Base-by-base conservation (phyloP, 2,888 invertebrate species). In the Doris montereyensis region DNA sequence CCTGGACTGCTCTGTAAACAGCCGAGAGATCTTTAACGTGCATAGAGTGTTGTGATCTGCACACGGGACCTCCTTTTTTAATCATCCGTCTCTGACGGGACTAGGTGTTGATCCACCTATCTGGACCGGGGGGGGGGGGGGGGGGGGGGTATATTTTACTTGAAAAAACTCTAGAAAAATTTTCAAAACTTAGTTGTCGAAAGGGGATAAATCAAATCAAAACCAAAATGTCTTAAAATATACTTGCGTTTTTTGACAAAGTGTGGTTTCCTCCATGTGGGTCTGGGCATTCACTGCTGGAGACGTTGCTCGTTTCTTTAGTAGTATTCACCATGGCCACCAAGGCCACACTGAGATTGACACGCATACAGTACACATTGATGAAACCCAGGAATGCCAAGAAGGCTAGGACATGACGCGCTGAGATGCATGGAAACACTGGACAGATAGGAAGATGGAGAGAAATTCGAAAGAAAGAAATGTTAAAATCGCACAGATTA, bases 331-430 rank as follows among this genome's bases (percentile, higher is more conserved):
- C 89, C 90, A 90, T 90, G 70, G 88, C 89, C 41, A 90, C 89
- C 81, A 90, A 80, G 26, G 90, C 90, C 24, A 98, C 96, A 82
- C 97, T 97, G 84, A 98, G 93, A 92, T 97, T 97, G 0, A 97
- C 96, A 24, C 92, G 82, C 85, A 92, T 87, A 73, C 91, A 90
- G 85, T 92, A 92, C 34, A 92, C 90, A 83, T 88, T 89, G 81
- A 90, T 85, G 82, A 92, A 92, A 1, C 92, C 92, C 24, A 92
- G 83, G 81, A 92, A 91, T 10, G 91, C 91, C 84, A 91, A 80
- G 13, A 91, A 73, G 3, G 92, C 90, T 65, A 92, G 86, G 13
- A 89, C 82, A 82, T 91, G 88, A 5, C 92, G 88, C 52, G 87
- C 84, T 28, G 86, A 85, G 73, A 88, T 85, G 57, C 83, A 82